phyloP scores from a whole-genome alignment of 23 tunicate genomes.

The Oikopleura albicans region DNA sequence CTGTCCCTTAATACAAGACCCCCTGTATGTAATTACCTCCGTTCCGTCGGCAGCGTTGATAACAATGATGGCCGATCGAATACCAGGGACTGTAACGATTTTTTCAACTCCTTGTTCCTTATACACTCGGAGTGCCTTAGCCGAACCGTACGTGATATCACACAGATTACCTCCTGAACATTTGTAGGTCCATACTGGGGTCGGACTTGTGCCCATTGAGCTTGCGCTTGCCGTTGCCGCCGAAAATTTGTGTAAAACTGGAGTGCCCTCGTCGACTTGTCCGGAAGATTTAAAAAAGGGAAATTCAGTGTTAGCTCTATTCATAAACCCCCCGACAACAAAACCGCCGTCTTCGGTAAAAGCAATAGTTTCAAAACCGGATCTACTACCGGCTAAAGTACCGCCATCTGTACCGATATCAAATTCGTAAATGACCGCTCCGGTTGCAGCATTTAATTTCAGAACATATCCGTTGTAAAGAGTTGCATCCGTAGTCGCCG shows the following conservation, averaged over 20 bases:
- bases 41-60: neutral
- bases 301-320: neutral
- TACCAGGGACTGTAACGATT: neutral
- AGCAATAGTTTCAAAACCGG: neutral
- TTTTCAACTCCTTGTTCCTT: no score
- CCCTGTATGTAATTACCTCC: no score
- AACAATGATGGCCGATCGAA: neutral
- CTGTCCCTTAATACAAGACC: no score
- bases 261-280: neutral
- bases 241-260: neutral
- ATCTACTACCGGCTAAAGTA: neutral
- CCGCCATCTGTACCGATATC: neutral
- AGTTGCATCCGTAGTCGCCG: neutral
- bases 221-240: neutral
- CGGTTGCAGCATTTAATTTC: neutral
- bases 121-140: neutral
- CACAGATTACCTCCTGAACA: neutral
- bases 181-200: neutral
- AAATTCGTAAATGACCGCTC: neutral
- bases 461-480: neutral
- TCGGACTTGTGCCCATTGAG: neutral
- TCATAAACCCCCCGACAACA: neutral
- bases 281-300: neutral
- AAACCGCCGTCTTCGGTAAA: neutral
- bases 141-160: no score